Evolutionary conservation across 2,113 vertebrate genomes (phyloP).

Genomic region (Kryptolebias marmoratus): DNA sequence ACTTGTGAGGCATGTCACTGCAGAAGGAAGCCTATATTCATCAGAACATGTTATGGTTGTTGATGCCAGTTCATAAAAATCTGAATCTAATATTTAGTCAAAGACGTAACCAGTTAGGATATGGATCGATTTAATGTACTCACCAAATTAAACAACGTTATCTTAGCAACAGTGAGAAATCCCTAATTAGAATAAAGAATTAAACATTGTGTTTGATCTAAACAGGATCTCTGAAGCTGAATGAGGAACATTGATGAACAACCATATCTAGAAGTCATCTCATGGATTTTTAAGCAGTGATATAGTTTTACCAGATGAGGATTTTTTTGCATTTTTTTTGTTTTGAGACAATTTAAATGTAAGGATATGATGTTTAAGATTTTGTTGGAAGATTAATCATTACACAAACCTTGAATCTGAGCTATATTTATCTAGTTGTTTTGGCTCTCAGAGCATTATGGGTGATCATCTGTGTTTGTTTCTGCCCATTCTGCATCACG

Average conservation of each 20-base stretch:
- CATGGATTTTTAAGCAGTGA: slow-evolving; percentile 3
- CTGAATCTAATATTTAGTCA: slow-evolving; percentile 12
- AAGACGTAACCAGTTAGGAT: not conserved
- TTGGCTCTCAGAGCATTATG: not conserved
- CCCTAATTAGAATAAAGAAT: too few species aligned
- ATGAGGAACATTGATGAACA: not conserved
- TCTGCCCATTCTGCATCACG: not conserved
- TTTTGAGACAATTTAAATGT: not conserved
- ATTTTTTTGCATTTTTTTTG: not conserved
- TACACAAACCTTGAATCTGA: not conserved
- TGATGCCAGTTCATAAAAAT: not conserved
- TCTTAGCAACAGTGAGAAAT: not conserved
- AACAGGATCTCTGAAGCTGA: not conserved
- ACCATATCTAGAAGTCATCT: not conserved
- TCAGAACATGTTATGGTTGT: slow-evolving; percentile 1
- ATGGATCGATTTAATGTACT: not conserved
- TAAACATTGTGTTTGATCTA: not conserved
- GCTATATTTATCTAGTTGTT: not conserved
- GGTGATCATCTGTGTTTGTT: slow-evolving; percentile 32
- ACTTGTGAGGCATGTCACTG: slow-evolving; percentile 16
- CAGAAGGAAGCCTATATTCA: slow-evolving; percentile 7
- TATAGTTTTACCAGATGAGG: not conserved
- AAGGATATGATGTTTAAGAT: not conserved
- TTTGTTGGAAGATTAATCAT: slow-evolving; percentile 6
- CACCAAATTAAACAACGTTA: not conserved